Base-by-base conservation (phyloP, 2,888 invertebrate species). In the Mythimna impura region DNA sequence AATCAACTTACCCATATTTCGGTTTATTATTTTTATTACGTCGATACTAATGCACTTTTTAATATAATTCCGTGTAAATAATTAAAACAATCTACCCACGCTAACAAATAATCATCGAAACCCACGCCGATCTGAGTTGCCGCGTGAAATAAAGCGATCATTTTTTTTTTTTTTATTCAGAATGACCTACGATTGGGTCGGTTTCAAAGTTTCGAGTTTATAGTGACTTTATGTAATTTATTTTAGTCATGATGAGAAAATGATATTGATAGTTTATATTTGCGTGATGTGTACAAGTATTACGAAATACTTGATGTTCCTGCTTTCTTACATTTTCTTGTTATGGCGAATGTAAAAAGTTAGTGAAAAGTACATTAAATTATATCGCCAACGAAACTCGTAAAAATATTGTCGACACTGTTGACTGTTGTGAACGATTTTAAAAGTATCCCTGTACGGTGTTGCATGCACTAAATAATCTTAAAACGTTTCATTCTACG, bases 81-180 rank as follows among this genome's bases (percentile, higher is more conserved):
- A 88, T 88, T 91, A 88, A 67, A 75, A 88, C 89, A 87, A 88
- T 89, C 89, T 90, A 94, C 94, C 95, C 95, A 95, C 95, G 95
- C 95, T 89, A 95, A 92, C 93, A 93, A 92, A 73, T 90, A 89
- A 86, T 83, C 89, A 91, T 89, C 86, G 87, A 90, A 92, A 95
- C 96, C 96, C 95, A 95, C 95, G 96, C 96, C 94, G 93, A 93
- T 88, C 86, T 90, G 91, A 91, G 93, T 93, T 96, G 93, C 94
- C 92, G 90, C 81, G 20, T 10, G 71, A 78, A 89, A 86, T 86
- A 87, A 66, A n/a, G 20, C 52, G 5, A 5, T 0, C 1, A 8
- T 1, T 17, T 10, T 43, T 52, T 63, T 66, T 17, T n/a, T 40
- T 17, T 43, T 3, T 22, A 25, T 30, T 4, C n/a, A 0, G 17